phyloP scores from a whole-genome alignment of 2,113 vertebrate genomes.

The Cynocephalus volans region DNA sequence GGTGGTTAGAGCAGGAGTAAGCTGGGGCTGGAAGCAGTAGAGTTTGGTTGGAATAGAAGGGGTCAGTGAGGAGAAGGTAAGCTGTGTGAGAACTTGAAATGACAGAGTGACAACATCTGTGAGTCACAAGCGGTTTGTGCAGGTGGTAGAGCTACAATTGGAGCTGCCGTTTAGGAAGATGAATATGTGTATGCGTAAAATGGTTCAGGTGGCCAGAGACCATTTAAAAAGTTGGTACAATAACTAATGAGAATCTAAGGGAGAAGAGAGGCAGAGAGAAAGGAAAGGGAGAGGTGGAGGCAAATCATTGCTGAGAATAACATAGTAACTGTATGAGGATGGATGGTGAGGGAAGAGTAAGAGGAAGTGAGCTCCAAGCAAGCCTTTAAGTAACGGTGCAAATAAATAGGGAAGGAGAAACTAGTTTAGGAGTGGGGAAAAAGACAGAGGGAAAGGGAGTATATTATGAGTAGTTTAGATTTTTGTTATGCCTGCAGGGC shows the following conservation, averaged over 20 bases:
- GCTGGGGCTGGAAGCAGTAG: neutral
- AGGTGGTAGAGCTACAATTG: neutral
- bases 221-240: neutral
- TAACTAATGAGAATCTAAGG: neutral
- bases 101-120: neutral
- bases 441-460: neutral
- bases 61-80: neutral
- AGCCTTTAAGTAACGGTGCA: neutral
- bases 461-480: neutral
- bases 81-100: neutral
- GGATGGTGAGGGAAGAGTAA: neutral
- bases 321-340: neutral
- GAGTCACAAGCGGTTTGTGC: neutral
- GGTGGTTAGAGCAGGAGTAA: neutral
- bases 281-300: neutral
- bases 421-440: neutral
- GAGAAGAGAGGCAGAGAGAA: neutral
- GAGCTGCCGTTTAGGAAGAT: neutral
- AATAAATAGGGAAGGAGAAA: neutral
- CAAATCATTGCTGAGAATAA: neutral
- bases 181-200: neutral
- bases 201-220: neutral
- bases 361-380: neutral
- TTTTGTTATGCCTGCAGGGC: neutral
- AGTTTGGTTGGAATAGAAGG: neutral